These are phyloP conservation scores for Phyllotreta cruciferae DNA, from an alignment of 2,888 invertebrate species.

Conservation along the genomic window DNA sequence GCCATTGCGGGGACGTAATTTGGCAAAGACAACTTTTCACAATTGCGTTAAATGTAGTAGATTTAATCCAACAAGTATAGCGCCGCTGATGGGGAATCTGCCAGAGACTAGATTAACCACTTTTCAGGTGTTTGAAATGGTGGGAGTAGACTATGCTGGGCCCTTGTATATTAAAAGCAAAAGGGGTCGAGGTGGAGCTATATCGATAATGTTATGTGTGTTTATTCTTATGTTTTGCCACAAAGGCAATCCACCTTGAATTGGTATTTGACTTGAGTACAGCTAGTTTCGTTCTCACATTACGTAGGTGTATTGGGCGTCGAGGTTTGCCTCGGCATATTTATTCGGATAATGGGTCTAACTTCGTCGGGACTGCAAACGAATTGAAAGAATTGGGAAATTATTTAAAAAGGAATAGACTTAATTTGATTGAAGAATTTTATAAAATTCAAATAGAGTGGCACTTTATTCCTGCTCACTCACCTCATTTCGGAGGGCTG, in stretches of 20 bases:
- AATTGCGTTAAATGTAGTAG: slow-evolving; percentile 28
- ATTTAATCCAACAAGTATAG: not conserved
- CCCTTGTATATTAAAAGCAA: slow-evolving; percentile 29
- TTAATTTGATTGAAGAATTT: not conserved
- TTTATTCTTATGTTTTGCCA: slow-evolving; percentile 11
- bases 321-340: slow-evolving; percentile 13
- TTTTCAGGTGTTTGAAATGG: too few relatives aligned
- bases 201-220: slow-evolving; percentile 30
- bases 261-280: slow-evolving; percentile 5
- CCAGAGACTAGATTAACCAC: too few relatives aligned
- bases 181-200: slow-evolving; percentile 15
- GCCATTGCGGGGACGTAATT: slow-evolving; percentile 13
- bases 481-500: slow-evolving; percentile 50
- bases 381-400: slow-evolving; percentile 1
- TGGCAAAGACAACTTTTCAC: slow-evolving; percentile 9
- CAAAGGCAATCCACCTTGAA: slow-evolving; percentile 8
- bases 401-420: not conserved
- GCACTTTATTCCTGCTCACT: slow-evolving; percentile 40
- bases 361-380: slow-evolving; percentile 24
- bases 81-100: too few relatives aligned
- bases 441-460: slow-evolving; percentile 4
- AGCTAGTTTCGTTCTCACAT: slow-evolving; percentile 15
- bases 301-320: slow-evolving; percentile 11
- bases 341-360: slow-evolving; percentile 26
- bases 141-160: slow-evolving; percentile 32